Conservation (phyloP, 2,888 invertebrate genomes). For the Meandrusa payeni region DNA sequence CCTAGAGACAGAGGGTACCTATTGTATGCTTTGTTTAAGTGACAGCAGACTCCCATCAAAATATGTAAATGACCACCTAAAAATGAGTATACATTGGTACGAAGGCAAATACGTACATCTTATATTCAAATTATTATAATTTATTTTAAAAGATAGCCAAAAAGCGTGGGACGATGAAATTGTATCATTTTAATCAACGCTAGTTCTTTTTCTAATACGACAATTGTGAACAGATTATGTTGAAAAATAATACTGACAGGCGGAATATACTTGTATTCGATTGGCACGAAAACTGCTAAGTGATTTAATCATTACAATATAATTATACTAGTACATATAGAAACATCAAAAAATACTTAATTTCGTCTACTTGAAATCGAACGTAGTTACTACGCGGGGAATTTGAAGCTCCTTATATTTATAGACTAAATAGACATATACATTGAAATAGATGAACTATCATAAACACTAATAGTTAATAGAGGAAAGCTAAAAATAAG, state of each 20-base stretch:
- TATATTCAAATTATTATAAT: neutral
- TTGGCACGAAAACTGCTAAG: conserved; percentile 6
- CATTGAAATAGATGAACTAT: conserved; percentile 7
- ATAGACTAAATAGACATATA: conserved; percentile 9
- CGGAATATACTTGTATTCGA: neutral
- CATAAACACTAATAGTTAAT: no score
- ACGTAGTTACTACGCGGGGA: neutral
- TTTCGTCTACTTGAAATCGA: conserved; percentile 6
- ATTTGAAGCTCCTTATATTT: conserved; percentile 14
- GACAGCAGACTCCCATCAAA: conserved; percentile 6
- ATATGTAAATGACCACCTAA: neutral
- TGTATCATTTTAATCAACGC: no score
- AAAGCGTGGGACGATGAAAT: neutral
- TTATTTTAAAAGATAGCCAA: neutral
- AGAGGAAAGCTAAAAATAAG: no score
- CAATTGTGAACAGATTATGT: neutral
- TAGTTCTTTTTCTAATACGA: neutral
- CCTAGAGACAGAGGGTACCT: no score
- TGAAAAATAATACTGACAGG: conserved; percentile 4
- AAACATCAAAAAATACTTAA: conserved; percentile 21
- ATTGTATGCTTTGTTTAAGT: no score
- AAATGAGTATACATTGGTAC: conserved; percentile 20
- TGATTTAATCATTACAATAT: conserved; percentile 7
- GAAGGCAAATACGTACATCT: conserved; percentile 14
- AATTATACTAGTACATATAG: conserved; percentile 8